phyloP scores from a whole-genome alignment of 2,888 invertebrate genomes.

The Tinea semifulvella region DNA sequence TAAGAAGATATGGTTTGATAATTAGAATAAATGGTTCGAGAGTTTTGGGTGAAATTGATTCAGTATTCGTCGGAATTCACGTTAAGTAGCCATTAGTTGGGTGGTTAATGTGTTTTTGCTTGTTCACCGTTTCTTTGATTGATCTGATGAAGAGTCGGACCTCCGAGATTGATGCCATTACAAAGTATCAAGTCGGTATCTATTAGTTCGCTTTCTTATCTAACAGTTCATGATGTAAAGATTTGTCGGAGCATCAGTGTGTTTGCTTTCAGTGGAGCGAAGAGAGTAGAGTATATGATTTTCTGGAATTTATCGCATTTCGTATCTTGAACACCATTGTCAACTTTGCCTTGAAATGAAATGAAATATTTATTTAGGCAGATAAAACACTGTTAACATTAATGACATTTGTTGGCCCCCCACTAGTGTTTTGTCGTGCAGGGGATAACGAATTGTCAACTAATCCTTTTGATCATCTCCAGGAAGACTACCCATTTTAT shows the following conservation, averaged over 20 bases:
- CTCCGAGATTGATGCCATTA: constrained; percentile 25
- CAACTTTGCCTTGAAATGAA: no score
- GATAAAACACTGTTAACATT: no score
- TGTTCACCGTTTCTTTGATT: constrained; percentile 22
- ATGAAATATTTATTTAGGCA: no score
- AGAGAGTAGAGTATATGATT: no score
- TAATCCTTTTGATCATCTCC: no score
- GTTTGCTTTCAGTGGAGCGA: background rate
- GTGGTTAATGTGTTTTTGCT: constrained; percentile 28
- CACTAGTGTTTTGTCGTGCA: no score
- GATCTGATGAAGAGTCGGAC: constrained; percentile 1
- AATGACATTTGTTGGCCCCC: no score
- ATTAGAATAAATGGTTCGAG: constrained; percentile 54
- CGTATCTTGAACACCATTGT: no score
- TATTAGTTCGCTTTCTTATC: constrained; percentile 24
- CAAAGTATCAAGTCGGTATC: constrained; percentile 36
- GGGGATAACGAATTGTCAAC: no score
- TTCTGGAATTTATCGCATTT: no score
- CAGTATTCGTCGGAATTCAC: constrained; percentile 30
- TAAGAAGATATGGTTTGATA: constrained; percentile 40
- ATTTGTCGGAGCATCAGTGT: constrained; percentile 30
- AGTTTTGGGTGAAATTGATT: constrained; percentile 39
- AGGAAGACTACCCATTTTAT: no score
- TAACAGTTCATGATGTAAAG: constrained; percentile 21
- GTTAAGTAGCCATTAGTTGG: constrained; percentile 29